A percentile compares a stretch with the other conserved stretches of the same genome.
Conservation (phyloP, 2,888 invertebrate species). For the Drosophila mimica region DNA sequence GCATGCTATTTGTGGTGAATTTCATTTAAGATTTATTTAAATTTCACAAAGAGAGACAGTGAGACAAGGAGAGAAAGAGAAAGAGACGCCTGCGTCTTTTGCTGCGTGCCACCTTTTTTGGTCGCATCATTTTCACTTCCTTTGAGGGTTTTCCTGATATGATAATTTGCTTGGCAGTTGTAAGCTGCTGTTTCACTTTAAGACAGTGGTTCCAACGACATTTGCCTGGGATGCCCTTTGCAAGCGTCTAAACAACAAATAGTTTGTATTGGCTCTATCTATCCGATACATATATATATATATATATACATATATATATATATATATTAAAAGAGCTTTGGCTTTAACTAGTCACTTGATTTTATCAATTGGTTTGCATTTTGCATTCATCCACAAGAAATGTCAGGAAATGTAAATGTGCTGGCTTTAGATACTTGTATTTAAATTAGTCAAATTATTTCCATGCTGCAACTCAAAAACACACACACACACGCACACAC, state of each 20-base stretch:
- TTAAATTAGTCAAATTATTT: constrained; percentile 10
- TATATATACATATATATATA: neutral
- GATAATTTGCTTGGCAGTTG: constrained; percentile 65
- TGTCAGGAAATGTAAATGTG: neutral
- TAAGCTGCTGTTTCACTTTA: constrained; percentile 11
- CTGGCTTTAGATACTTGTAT: neutral
- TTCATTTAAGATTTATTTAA: constrained; percentile 76
- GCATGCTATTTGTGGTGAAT: constrained; percentile 73
- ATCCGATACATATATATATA: no score
- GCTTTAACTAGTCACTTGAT: neutral
- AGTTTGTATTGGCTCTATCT: neutral
- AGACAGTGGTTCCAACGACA: neutral
- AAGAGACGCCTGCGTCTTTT: constrained; percentile 6
- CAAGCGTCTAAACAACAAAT: neutral
- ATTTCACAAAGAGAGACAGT: constrained; percentile 38
- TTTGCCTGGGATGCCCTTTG: neutral
- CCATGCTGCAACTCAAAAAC: neutral
- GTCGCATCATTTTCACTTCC: constrained; percentile 57
- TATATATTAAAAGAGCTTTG: neutral
- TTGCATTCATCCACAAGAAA: neutral
- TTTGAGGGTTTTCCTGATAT: constrained; percentile 55
- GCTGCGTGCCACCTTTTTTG: constrained; percentile 40
- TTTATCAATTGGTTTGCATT: neutral
- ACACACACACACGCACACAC: neutral
- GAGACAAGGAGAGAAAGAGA: no score